Base-by-base conservation (phyloP, 2,888 invertebrate species). In the Mongoloraphidia duomilia region DNA sequence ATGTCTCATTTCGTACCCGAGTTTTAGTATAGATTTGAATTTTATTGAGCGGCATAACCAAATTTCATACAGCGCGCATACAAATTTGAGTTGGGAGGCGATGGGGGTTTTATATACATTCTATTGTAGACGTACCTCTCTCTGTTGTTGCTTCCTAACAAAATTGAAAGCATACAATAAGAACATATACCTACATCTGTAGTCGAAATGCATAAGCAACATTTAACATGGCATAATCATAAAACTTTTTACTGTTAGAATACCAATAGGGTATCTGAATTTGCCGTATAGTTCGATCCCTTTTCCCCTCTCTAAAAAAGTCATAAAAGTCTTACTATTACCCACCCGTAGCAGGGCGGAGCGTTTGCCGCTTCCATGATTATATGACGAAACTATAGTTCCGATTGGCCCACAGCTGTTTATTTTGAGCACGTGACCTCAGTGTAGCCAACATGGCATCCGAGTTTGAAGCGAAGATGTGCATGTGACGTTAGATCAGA, bases 131-230 rank as follows among this genome's bases (percentile, higher is more conserved):
- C 26, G 26, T 26, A 26, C 26, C 26, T 26, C 26, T 26, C 26
- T 6, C 5, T 17, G 17, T 26, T 6, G 26, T 26, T 26, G 6
- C 5, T 26, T 6, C 1, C 26, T 6, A 26, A 26, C 26, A 26
- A 26, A 26, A 26, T 26, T 26, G 26, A 26, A 26, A 26, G 26
- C 26, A 26, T 6, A 26, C 26, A 26, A 26, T 26, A 26, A 26
- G 59, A 60, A 66, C 65, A 53, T 60, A 59, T 64, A 67, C 63
- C 67, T 67, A 68, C 68, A 68, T 68, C 68, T 68, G 68, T 60
- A 62, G 64, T 66, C 63, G 58, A 62, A 65, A 61, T 61, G 58
- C 59, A 61, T 61, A 68, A 68, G 61, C 63, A 65, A 61, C 61
- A 62, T 64, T 65, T 61, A 62, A 60, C 60, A 61, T 59, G 60